Evolutionary conservation across 2,113 vertebrate genomes (phyloP), one percentile per base, ranked within the genome.

Genomic region (Fregetta grallaria): DNA sequence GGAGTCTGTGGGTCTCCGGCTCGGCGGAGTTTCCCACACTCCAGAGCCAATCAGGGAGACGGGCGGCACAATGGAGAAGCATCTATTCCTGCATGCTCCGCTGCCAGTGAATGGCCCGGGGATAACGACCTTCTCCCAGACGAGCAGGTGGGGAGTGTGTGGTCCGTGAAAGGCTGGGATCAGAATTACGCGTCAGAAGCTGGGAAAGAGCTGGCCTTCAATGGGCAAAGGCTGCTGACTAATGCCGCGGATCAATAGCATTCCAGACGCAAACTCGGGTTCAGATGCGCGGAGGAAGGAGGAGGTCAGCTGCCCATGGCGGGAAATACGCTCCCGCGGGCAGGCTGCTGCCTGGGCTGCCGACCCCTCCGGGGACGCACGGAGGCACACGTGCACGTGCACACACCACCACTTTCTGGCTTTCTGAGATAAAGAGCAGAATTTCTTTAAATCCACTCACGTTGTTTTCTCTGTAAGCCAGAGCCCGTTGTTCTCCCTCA

Each of bases 21-120:
- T 85, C 22, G 38, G 25, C 58, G 66, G 67, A 73, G 94, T 97
- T 98, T 98, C 98, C 98, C 98, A 98, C 98, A 98, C 91, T 98
- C 93, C 2, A 10, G 44, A 94, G 96, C 99, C 98, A 98, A 98
- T 99, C 92, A 17, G 77, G 18, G 26, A 27, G 52, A 20, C 1
- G 25, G 65, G 62, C 56, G 27, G 87, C 87, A 98, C 97, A 97
- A 97, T 94, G 88, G 26, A 75, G 74, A 79, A 96, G 95, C 96
- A 47, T 94, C 94, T 63, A 94, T 84, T 97, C 95, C 96, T 96
- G 97, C 98, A 98, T 85, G 98, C 97, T 97, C 96, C 96, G 62
- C 59, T 97, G 97, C 58, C 87, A 26, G 80, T 97, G 87, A 97
- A 97, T 96, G 95, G 96, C 96, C 77, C 5, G 44, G 32, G 97